phyloP scores from a whole-genome alignment of 2,888 invertebrate species.

The Heliconius ismenius region DNA sequence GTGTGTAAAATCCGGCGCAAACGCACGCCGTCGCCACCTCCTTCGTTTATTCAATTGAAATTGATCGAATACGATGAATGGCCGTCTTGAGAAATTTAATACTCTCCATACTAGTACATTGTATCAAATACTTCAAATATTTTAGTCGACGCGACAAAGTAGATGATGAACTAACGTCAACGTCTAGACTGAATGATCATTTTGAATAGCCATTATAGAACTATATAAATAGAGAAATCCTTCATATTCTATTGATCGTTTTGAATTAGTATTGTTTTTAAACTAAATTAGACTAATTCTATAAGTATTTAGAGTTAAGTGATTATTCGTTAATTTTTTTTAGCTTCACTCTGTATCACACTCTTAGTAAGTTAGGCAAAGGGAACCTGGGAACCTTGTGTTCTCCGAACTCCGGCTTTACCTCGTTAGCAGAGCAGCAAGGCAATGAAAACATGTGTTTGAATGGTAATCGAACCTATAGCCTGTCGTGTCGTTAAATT shows the following conservation, averaged over 20 bases:
- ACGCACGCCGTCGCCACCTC: constrained; percentile 58
- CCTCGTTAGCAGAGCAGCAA: no score
- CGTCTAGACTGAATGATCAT: not conserved
- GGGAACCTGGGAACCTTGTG: no score
- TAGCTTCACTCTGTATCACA: no score
- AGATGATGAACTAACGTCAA: not conserved
- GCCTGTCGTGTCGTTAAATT: no score
- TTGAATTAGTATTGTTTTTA: not conserved
- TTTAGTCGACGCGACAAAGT: not conserved
- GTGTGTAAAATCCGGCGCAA: constrained; percentile 55
- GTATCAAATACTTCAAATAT: constrained; percentile 23
- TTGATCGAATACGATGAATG: constrained; percentile 70
- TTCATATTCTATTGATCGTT: not conserved
- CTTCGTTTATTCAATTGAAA: constrained; percentile 75
- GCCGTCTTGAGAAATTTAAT: constrained; percentile 57
- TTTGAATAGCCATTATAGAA: not conserved
- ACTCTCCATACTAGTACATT: constrained; percentile 32
- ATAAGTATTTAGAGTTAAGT: not conserved
- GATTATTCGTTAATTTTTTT: not conserved
- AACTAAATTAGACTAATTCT: not conserved
- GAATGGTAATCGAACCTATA: no score
- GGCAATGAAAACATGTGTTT: no score
- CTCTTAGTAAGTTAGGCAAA: no score
- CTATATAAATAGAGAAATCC: not conserved
- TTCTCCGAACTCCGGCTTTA: no score